phyloP scores from a whole-genome alignment of 2,888 invertebrate genomes.

The Apamea crenata region DNA sequence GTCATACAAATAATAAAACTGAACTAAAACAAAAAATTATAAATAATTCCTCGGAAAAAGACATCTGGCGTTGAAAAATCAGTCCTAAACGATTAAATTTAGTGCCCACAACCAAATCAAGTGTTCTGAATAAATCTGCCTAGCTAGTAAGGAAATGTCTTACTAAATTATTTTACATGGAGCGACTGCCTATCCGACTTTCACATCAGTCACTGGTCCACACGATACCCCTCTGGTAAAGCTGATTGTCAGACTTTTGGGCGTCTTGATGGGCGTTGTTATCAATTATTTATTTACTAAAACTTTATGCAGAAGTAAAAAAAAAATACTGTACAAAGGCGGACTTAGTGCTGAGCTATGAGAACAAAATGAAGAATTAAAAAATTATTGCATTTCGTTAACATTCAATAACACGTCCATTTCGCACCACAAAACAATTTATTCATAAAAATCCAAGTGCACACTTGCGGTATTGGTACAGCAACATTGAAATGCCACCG shows the following conservation, averaged over 20 bases:
- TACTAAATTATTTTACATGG: neutral
- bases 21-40: no score
- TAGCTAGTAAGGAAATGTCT: no score
- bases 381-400: neutral
- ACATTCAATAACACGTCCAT: neutral
- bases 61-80: neutral
- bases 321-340: no score
- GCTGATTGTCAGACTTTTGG: neutral
- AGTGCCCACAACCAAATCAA: no score
- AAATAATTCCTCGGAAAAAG: neutral
- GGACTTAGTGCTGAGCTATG: neutral
- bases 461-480: constrained; percentile 1
- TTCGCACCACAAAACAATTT: neutral
- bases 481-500: constrained; percentile 18
- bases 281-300: neutral
- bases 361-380: neutral
- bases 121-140: no score
- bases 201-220: no score
- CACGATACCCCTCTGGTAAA: neutral
- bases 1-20: no score
- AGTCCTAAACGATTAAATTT: neutral
- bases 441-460: neutral
- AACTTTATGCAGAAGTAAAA: no score
- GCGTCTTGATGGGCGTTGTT: neutral
- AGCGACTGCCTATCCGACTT: no score